These are phyloP conservation scores for Lasioglossum leucozonium DNA, from an alignment of 2,888 invertebrate species.

Conservation along the genomic window DNA sequence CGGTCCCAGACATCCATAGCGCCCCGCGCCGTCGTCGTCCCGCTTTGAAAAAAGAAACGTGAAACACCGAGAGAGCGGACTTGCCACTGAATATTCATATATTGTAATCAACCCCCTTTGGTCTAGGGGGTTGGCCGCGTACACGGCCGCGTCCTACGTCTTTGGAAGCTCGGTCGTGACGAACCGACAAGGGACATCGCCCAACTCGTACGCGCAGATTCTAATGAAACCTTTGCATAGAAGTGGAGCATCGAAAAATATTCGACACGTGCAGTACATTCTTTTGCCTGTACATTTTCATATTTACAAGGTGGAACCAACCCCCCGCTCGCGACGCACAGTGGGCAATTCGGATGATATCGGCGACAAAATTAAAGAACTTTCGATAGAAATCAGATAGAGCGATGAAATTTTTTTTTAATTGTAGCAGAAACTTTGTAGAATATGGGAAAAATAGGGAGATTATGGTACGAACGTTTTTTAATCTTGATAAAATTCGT, in stretches of 20 bases:
- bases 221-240: neutral
- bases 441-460: too few relatives aligned
- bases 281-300: neutral
- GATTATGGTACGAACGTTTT: too few relatives aligned
- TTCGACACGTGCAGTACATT: neutral
- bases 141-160: constrained; percentile 27
- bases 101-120: constrained; percentile 82
- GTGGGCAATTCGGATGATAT: too few relatives aligned
- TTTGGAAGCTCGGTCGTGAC: constrained; percentile 45
- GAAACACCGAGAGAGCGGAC: constrained; percentile 69
- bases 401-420: too few relatives aligned
- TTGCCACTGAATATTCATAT: constrained; percentile 83
- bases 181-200: constrained; percentile 20
- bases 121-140: constrained; percentile 62
- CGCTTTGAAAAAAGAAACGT: constrained; percentile 55
- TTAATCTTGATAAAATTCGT: too few relatives aligned
- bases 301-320: neutral
- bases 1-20: constrained; percentile 55
- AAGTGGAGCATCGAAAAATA: neutral
- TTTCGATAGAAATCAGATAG: too few relatives aligned
- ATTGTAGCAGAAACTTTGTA: too few relatives aligned
- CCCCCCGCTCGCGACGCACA: too few relatives aligned
- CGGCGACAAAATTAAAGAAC: too few relatives aligned
- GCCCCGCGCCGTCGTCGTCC: neutral
- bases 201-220: neutral